Base-by-base conservation (phyloP, 2,797 vertebrate genomes). In the Phrynocephalus guinanensis region DNA sequence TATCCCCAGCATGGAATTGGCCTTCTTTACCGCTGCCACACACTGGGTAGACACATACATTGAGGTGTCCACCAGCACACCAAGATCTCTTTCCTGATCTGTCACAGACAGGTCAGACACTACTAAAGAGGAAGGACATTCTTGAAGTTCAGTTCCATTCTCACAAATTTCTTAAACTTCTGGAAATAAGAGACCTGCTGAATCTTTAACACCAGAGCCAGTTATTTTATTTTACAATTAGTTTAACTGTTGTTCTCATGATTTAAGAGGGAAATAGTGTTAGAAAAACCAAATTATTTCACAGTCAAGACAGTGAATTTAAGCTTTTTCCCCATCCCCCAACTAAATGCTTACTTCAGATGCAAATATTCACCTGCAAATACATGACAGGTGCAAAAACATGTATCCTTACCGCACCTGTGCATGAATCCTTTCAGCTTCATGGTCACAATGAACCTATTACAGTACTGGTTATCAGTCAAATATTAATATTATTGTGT, bases 401-500 rank as follows among this genome's bases (percentile, higher is more conserved):
- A 92, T 84, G 91, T 91, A 84, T 88, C 85, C 89, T 72, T 33
- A 80, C 38, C 0, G 52, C 91, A 92, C 15, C 15, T 2, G 60
- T 63, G 60, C 60, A 63, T 20, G 60, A 18, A 63, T 63, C 60
- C 16, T 63, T 2, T 20, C 85, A 20, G 3, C 15, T 91, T 88
- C 13, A 50, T 2, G 67, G 93, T 90, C 90, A 78, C 1, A 85
- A 92, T 93, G 94, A 93, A 94, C 94, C 84, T 92, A 10, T 88
- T 44, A 83, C 92, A 24, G 87, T 16, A 75, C 94, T 90, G 95
- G 94, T 94, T 63, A 95, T 94, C 96, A 95, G 95, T 93, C 86
- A 63, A 96, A 94, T 92, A 93, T 92, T 92, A 94, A 91, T 94
- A 92, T 93, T 94, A 92, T 93, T 94, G 95, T 92, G 94, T 87